Base-by-base conservation (phyloP, 2,113 vertebrate genomes). In the Phyllostomus discolor region DNA sequence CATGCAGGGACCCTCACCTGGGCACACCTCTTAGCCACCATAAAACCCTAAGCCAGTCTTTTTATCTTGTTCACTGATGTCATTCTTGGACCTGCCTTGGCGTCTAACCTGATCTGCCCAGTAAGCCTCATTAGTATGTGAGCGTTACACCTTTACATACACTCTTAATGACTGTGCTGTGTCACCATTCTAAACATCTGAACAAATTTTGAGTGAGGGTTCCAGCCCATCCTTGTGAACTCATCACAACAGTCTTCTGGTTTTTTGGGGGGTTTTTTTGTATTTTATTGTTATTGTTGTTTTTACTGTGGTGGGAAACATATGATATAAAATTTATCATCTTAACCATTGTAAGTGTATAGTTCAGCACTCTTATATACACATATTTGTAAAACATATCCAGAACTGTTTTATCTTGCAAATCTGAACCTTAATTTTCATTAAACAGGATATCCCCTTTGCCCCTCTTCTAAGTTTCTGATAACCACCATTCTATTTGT, bases 1-100 rank as follows among this genome's bases (percentile, higher is more conserved):
- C 16, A 26, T 22, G 33, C 11, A 52, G 48, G 57, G 78, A 72
- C 22, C 0, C n/a, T 82, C 12, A 66, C 1, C 19, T 2, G 50
- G 14, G 6, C 0, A 7, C 14, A 16, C 0, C 5, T 14, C 10
- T 6, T 33, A 22, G 5, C 10, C 10, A 46, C 52, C 1, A 57
- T 28, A 66, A 81, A 38, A 76, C 15, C 2, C 9, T n/a, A 88
- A 76, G 33, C 4, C 7, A 10, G 6, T 38, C 5, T 88, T 91
- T 8, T 8, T 43, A 85, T 38, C n/a, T 17, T 72, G 10, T 43
- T 46, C 3, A 91, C 4, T 52, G 1, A 28, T 46, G 7, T 7
- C 28, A 54, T 52, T 59, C 28, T 33, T 81, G 10, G 15, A 59
- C 17, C 6, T 19, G 22, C 5, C 86, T 75, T 43, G 9, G 38